Evolutionary conservation across 2,888 invertebrate genomes (phyloP).

Genomic region (Napeogenes sylphis): DNA sequence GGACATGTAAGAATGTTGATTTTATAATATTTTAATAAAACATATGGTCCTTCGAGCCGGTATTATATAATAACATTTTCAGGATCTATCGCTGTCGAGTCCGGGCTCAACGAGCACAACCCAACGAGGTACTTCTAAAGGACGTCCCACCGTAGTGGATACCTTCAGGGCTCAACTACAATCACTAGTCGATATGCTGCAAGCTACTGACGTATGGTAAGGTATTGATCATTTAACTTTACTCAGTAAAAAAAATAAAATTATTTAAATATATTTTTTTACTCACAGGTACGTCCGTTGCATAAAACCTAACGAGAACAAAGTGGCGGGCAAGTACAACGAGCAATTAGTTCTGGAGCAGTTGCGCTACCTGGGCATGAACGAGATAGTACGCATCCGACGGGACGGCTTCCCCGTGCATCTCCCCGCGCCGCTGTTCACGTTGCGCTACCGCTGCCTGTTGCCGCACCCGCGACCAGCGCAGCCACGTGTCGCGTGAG

Average conservation of each 20-base stretch:
- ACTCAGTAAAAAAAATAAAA: background rate
- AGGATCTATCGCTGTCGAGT: constrained; percentile 74
- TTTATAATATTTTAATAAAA: no score
- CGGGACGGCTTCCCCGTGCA: constrained; percentile 94
- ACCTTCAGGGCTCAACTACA: constrained; percentile 92
- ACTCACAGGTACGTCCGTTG: constrained; percentile 88
- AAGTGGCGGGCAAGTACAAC: constrained; percentile 87
- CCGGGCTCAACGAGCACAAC: constrained; percentile 75
- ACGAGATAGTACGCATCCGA: constrained; percentile 93
- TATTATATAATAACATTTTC: constrained; percentile 27
- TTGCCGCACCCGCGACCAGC: constrained; percentile 66
- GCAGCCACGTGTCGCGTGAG: constrained; percentile 58
- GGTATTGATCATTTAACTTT: constrained; percentile 20
- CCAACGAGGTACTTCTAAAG: constrained; percentile 91
- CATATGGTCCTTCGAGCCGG: background rate
- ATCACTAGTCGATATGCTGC: constrained; percentile 91
- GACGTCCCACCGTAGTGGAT: constrained; percentile 92
- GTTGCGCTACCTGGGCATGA: constrained; percentile 92
- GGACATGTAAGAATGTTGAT: constrained; percentile 75
- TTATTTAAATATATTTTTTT: background rate
- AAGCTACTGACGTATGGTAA: constrained; percentile 93
- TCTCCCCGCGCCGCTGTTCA: constrained; percentile 85
- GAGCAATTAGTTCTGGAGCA: constrained; percentile 90
- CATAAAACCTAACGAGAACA: constrained; percentile 93
- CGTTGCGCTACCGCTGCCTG: constrained; percentile 86